A percentile compares a stretch with the other conserved stretches of the same genome.
Conservation (phyloP, 2,888 invertebrate species). For the Silvanus unidentatus region DNA sequence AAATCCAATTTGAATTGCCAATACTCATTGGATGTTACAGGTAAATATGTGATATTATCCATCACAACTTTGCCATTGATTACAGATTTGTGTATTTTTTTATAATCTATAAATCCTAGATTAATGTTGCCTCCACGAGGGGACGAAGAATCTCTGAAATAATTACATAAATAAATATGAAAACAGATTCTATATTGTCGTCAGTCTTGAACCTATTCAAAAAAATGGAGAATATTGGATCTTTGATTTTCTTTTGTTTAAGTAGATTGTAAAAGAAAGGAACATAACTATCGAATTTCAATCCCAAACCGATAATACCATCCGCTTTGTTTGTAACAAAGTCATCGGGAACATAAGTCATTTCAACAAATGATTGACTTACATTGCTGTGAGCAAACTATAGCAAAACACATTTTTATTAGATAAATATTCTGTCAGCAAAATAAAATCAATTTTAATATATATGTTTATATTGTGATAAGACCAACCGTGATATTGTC, state of each 20-base stretch:
- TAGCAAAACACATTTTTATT: conserved; percentile 16
- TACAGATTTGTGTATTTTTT: conserved; percentile 48
- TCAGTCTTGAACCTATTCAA: conserved; percentile 60
- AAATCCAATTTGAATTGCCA: conserved; percentile 68
- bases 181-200: conserved; percentile 2
- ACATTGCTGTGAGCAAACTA: conserved; percentile 54
- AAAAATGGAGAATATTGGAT: conserved; percentile 63
- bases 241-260: conserved; percentile 47
- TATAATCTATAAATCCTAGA: conserved; percentile 59
- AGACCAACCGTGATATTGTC: conserved; percentile 57
- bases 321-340: conserved; percentile 65
- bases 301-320: conserved; percentile 64
- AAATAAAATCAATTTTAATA: no score
- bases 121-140: conserved; percentile 52
- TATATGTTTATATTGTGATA: background rate
- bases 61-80: conserved; percentile 23
- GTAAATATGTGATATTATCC: conserved; percentile 56
- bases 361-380: conserved; percentile 66
- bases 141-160: conserved; percentile 52
- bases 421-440: background rate
- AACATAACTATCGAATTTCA: conserved; percentile 50
- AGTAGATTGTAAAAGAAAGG: conserved; percentile 64
- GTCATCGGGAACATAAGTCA: conserved; percentile 57
- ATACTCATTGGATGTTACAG: conserved; percentile 51
- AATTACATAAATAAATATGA: no score